These are phyloP conservation scores for Marmota monax DNA, from an alignment of 2,113 vertebrate species.

Conservation along the genomic window DNA sequence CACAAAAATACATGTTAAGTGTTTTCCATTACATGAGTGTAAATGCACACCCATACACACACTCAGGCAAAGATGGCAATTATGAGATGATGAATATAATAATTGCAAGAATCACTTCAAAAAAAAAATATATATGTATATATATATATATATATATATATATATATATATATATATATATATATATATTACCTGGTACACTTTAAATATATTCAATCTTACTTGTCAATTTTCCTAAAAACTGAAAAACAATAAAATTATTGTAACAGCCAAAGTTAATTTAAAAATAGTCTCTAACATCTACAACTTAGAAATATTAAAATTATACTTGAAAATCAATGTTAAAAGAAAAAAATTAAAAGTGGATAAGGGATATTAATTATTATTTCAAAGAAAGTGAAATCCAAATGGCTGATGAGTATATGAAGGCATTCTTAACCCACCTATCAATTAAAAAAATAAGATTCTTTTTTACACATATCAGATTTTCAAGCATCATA, in stretches of 20 bases:
- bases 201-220: not conserved
- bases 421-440: not conserved
- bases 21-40: too few species aligned
- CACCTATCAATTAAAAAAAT: not conserved
- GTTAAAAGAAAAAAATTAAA: not conserved
- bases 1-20: not conserved
- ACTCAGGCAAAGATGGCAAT: not conserved
- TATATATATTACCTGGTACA: not conserved
- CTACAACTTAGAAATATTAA: not conserved
- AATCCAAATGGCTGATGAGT: not conserved
- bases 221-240: not conserved
- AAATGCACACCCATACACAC: not conserved
- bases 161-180: too few species aligned
- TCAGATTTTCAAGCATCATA: not conserved
- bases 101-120: not conserved
- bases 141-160: too few species aligned
- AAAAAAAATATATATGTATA: not conserved
- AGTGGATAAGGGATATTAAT: not conserved
- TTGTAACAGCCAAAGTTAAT: not conserved
- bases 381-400: not conserved
- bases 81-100: not conserved
- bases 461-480: not conserved
- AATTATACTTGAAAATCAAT: not conserved
- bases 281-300: not conserved
- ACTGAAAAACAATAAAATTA: not conserved